Percentiles rank a stretch among this genome's conserved stretches.
Conservation (phyloP, 2,888 invertebrate species). For the Amphipoea lucens region DNA sequence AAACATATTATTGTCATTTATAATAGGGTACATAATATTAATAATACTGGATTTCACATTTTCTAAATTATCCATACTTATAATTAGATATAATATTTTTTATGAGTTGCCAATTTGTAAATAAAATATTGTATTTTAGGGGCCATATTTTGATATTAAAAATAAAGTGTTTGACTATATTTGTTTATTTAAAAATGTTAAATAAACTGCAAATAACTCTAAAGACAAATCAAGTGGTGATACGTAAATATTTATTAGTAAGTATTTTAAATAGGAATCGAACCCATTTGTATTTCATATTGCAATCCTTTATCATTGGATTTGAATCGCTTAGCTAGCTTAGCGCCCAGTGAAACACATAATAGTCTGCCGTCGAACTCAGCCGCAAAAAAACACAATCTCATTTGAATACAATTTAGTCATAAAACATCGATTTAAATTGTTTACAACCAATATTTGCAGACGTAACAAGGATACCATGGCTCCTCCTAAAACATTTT, state of each 20-base stretch:
- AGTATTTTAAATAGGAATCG: conserved; percentile 22
- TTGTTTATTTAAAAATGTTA: not conserved
- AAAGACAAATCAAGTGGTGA: not conserved
- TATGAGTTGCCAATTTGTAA: conserved; percentile 30
- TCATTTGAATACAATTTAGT: not conserved
- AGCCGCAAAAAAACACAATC: not conserved
- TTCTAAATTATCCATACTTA: conserved; percentile 16
- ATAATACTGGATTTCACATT: conserved; percentile 51
- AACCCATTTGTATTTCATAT: conserved; percentile 13
- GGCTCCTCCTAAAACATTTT: not conserved
- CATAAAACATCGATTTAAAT: not conserved
- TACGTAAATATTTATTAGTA: not conserved
- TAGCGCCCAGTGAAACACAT: not conserved
- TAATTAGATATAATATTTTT: conserved; percentile 40
- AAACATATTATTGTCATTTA: conserved; percentile 63
- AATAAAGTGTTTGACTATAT: not conserved
- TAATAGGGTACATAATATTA: conserved; percentile 74
- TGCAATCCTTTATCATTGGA: not conserved
- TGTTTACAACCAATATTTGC: not conserved
- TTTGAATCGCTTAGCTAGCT: not conserved
- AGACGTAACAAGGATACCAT: not conserved
- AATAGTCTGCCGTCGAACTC: no score
- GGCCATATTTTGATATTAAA: not conserved
- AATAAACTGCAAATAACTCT: not conserved
- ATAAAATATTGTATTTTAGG: conserved; percentile 10